Evolutionary conservation across 2,113 vertebrate genomes (phyloP), one percentile per base, ranked within the genome.

Genomic region (Taxidea taxus): DNA sequence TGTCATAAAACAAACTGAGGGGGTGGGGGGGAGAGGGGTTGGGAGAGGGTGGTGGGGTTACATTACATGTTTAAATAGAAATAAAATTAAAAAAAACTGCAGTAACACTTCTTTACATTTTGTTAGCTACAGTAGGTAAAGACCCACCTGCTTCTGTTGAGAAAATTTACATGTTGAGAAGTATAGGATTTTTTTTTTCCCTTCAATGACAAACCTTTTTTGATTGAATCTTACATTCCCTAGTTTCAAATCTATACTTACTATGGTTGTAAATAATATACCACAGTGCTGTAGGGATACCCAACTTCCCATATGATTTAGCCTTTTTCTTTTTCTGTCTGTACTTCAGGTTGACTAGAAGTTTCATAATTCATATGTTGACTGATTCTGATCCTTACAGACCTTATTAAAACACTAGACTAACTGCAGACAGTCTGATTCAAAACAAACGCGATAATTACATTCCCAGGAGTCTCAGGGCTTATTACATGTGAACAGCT

Each of bases 381-480:
- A 96, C 92, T 91, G 64, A 49, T 49, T 95, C 49, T 94, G 97
- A 91, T 95, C 97, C 98, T 90, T 93, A 78, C 37, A 91, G 97
- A 89, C 82, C 88, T 94, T 96, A 97, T 98, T 98, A 97, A 95
- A 82, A 89, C 34, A 42, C 96, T 56, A 93, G 94, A 90, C 96
- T 51, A 97, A 74, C 47, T 70, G 23, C 60, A 95, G 94, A 91
- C 90, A 96, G 70, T 92, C 31, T 93, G 62, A 96, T 68, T 95
- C 84, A 97, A 98, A 97, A 97, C 97, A 97, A 96, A 90, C 64
- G 70, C 91, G 85, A 54, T 97, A 97, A 97, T 97, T 85, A 81
- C 42, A 90, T 92, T 90, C 95, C 95, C 95, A 75, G 25, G 88
- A 91, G 97, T 66, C 87, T 74, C 49, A 90, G 49, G 49, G 23